Evolutionary conservation across 1,140 invertebrate species (phyloP).

Genomic region (Microplitis demolitor): DNA sequence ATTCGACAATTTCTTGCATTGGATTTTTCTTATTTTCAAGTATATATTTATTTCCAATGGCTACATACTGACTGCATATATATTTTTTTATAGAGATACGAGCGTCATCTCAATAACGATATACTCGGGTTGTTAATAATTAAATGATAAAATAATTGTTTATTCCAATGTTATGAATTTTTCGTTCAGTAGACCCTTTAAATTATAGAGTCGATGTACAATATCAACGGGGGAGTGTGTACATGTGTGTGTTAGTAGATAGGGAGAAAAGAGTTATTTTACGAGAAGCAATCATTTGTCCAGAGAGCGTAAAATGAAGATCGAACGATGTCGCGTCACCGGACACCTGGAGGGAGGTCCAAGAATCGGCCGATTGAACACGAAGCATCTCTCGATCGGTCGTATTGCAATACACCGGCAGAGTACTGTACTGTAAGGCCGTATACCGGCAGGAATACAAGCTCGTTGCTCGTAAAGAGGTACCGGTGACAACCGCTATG

Average conservation of each 20-base stretch:
- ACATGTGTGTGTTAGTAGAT: background rate
- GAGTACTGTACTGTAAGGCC: background rate
- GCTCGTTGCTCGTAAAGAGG: constrained; percentile 44
- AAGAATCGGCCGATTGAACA: background rate
- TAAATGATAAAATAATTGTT: no score
- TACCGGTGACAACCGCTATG: constrained; percentile 50
- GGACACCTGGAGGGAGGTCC: background rate
- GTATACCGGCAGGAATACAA: background rate
- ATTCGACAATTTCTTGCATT: no score
- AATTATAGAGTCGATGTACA: background rate
- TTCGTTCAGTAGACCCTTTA: no score
- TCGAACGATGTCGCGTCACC: background rate
- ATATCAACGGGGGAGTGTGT: background rate
- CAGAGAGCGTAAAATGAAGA: constrained; percentile 11
- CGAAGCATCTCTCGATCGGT: constrained; percentile 2
- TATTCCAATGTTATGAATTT: no score
- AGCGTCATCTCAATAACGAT: no score
- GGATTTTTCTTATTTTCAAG: no score
- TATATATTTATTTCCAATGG: no score
- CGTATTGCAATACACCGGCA: background rate
- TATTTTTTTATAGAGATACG: no score
- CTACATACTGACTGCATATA: no score
- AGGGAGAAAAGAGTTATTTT: background rate
- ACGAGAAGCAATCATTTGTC: constrained; percentile 4
- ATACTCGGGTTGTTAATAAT: no score